Evolutionary conservation across 2,113 vertebrate species (phyloP).

Genomic region (Hepsetus odoe): DNA sequence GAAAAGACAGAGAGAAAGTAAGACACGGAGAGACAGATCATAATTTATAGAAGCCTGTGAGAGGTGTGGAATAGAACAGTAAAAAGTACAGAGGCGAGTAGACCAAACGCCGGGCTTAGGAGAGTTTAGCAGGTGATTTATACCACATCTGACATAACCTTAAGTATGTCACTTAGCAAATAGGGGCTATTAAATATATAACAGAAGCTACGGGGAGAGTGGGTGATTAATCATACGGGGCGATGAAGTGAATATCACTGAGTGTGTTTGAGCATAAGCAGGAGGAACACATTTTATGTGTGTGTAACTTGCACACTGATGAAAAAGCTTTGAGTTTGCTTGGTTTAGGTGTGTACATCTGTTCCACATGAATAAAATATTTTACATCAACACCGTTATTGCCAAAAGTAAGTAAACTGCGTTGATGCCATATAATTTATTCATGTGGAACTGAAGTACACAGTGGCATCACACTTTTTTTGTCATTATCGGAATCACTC

Average conservation of each 20-base stretch:
- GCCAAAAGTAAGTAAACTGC: not conserved
- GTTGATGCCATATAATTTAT: not conserved
- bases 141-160: constrained; percentile 47
- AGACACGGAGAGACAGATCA: not conserved
- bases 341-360: not conserved
- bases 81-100: constrained; percentile 41
- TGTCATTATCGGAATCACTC: constrained; percentile 4
- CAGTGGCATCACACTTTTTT: not conserved
- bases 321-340: not conserved
- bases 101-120: constrained; percentile 51
- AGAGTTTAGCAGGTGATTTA: constrained; percentile 55
- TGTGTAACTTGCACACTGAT: not conserved
- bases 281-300: not conserved
- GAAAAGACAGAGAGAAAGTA: not conserved
- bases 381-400: not conserved
- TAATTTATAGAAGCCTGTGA: not conserved
- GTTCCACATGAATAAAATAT: not conserved
- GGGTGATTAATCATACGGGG: constrained; percentile 55
- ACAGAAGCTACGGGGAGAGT: constrained; percentile 40
- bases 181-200: constrained; percentile 57
- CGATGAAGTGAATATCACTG: constrained; percentile 25
- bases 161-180: constrained; percentile 55
- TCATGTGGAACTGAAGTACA: not conserved
- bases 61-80: constrained; percentile 24
- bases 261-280: not conserved